Base-by-base conservation (phyloP, 2,797 vertebrate genomes). In the Sarcophilus harrisii region DNA sequence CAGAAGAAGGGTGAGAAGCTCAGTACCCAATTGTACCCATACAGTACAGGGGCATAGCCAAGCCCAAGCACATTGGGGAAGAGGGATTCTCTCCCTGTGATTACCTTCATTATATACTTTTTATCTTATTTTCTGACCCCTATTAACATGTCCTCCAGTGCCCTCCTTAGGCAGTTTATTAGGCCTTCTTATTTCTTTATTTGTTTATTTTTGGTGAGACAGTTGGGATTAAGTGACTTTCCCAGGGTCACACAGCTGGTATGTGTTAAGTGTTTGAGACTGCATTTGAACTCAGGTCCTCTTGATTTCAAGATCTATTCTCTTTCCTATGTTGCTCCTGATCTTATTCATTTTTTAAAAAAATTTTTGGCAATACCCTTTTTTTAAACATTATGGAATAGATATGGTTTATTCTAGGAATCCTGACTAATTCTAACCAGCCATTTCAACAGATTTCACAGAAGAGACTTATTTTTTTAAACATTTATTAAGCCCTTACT, bases 341-440 rank as follows among this genome's bases (percentile, higher is more conserved):
- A 5, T 54, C 52, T 54, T 54, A 54, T 54, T 9, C 52, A 54
- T 54, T 54, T 54, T 54, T 49, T 0, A 54, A 54, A 54, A 54
- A 54, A 54, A 54, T 54, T 54, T 54, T 54, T 54, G 52, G 3
- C 52, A 54, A 54, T 54, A 54, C 52, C 9, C 4, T 54, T 54
- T 54, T 54, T 60, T 91, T 0, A 45, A 11, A 60, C 62, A 13
- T 58, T 59, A 60, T n/a, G 66, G 58, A 92, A 52, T 60, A 58
- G 8, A 21, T 6, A 9, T 62, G 12, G 49, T 58, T 97, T 92
- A 66, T 92, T 92, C 90, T 52, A 96, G 38, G 55, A 95, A 90
- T 73, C 91, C 73, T 95, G 38, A 93, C 66, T n/a, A 92, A 92
- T 93, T 62, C 30, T 93, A 49, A 57, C 89, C 58, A 60, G 92